Evolutionary conservation across 2,797 vertebrate species (phyloP).

Genomic region (Falco peregrinus): DNA sequence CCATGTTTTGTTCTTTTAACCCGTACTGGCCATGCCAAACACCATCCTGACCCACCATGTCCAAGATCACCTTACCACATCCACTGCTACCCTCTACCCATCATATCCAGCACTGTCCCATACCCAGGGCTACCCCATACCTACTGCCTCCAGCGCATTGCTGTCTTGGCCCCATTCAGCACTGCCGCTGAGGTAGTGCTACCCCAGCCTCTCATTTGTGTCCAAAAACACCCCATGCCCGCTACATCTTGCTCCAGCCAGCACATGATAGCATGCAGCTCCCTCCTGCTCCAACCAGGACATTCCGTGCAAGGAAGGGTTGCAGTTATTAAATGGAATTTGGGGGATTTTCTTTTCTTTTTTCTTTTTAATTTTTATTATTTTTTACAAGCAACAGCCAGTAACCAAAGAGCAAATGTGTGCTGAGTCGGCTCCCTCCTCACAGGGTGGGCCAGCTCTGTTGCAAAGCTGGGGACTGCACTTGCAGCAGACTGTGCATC

Average conservation of each 20-base stretch:
- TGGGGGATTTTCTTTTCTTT: background rate
- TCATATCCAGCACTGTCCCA: rapidly evolving
- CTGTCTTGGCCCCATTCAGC: background rate
- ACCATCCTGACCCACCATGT: rapidly evolving
- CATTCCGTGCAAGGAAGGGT: background rate
- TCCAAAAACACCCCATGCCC: background rate
- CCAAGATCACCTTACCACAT: background rate
- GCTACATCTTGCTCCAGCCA: background rate
- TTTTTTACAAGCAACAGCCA: background rate
- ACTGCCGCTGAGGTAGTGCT: too few species aligned
- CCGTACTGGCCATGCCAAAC: background rate
- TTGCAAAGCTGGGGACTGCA: background rate
- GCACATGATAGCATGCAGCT: background rate
- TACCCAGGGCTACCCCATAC: background rate
- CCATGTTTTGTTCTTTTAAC: background rate
- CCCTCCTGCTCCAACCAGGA: background rate
- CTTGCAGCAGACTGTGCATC: background rate
- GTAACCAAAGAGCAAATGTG: background rate
- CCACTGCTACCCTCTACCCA: background rate
- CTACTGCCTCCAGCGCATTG: rapidly evolving
- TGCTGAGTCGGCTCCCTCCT: background rate
- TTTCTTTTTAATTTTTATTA: too few species aligned
- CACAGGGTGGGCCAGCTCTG: background rate
- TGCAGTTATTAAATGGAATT: background rate
- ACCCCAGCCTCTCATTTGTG: background rate